Conservation (phyloP, 2,888 invertebrate species). For the Entomobrya proxima region DNA sequence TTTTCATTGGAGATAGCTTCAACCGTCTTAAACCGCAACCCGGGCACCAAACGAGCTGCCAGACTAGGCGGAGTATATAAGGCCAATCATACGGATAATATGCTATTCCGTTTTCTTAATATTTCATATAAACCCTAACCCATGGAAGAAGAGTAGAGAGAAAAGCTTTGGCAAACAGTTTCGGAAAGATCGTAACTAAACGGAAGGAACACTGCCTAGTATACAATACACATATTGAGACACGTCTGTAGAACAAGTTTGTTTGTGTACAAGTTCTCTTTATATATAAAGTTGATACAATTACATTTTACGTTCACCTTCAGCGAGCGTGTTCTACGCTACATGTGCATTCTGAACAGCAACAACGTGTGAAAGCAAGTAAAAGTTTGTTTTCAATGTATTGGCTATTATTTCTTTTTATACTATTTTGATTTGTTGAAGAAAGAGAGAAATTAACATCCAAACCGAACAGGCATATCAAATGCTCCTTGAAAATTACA, state of each 20-base stretch:
- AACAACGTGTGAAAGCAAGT: constrained; percentile 18
- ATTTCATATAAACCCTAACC: no score
- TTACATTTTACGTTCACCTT: background rate
- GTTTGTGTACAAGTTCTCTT: background rate
- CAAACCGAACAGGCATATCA: no score
- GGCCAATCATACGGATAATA: background rate
- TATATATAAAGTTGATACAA: background rate
- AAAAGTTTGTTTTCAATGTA: background rate
- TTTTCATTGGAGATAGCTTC: background rate
- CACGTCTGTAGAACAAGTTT: background rate
- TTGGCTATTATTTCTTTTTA: no score
- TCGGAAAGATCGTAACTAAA: no score
- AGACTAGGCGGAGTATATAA: constrained; percentile 6
- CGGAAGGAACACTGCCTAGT: no score
- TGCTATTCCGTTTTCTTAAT: no score
- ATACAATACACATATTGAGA: no score
- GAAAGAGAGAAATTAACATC: no score
- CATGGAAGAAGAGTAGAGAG: background rate
- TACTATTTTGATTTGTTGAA: no score
- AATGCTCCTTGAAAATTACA: no score
- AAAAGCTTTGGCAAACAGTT: no score
- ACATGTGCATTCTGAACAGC: background rate
- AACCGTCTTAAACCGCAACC: constrained; percentile 55
- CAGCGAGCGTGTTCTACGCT: background rate
- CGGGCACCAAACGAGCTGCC: constrained; percentile 46